Evolutionary conservation across 1,140 invertebrate genomes (phyloP), one percentile per base, ranked within the genome.

Genomic region (Venturia canescens): DNA sequence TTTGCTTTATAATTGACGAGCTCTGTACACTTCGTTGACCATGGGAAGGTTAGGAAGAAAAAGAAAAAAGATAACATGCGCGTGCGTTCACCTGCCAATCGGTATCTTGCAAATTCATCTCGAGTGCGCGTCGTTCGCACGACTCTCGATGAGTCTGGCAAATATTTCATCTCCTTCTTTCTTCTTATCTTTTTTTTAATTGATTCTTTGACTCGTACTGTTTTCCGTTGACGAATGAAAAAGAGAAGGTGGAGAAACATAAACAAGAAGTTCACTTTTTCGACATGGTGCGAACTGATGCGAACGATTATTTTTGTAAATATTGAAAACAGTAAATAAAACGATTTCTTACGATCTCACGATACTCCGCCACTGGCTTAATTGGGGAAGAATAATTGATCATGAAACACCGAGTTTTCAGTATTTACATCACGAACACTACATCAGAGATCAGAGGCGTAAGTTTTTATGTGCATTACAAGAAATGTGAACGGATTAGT

Each of bases 41-140:
- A 53, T 18, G 18, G n/a, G 50, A n/a, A n/a, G 7, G 16, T 6
- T 27, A 48, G 26, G 71, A 48, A 53, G 27, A 76, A 21, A 31
- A 21, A 63, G 29, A 13, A 29, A 63, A n/a, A 63, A 63, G 21
- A 23, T 63, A 63, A 27, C 60, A 23, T 18, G 23, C 48, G 60
- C 71, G 48, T 27, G 50, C 72, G 72, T 60, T 60, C 72, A 76
- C 53, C 81, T 83, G 50, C 71, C 83, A 84, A 86, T 84, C 79
- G 60, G 80, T 85, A 85, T 85, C 83, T 82, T 66, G 72, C 75
- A 27, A 60, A 72, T 78, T 38, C 63, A 84, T 85, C 83, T 84
- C 76, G 72, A 76, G 60, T 63, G 60, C 60, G 72, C 72, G 72
- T 76, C 72, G 72, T 60, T n/a, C 31, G 75, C 60, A 69, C 82